Conservation (phyloP, 2,888 invertebrate species). For the Prosopocoilus inquinatus region DNA sequence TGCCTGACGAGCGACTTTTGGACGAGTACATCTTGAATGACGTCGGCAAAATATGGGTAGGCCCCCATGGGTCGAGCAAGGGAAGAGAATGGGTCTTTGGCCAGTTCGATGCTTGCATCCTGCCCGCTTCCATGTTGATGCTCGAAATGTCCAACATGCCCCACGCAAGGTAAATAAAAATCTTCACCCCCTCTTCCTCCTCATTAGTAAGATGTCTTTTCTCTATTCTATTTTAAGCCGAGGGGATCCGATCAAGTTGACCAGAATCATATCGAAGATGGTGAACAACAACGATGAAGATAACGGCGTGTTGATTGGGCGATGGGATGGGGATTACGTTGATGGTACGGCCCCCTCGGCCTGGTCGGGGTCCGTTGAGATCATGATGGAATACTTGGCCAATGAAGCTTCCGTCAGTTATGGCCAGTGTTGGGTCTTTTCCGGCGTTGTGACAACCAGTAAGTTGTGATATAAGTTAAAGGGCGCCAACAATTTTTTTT, state of each 20-base stretch:
- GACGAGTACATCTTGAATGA: constrained; percentile 79
- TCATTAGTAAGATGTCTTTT: not conserved
- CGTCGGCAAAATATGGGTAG: constrained; percentile 84
- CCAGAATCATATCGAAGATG: constrained; percentile 70
- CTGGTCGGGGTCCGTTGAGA: constrained; percentile 80
- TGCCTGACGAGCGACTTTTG: constrained; percentile 66
- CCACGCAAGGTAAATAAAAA: constrained; percentile 8
- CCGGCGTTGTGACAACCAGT: constrained; percentile 79
- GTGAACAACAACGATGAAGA: constrained; percentile 71
- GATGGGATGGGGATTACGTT: constrained; percentile 72
- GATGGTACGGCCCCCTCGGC: constrained; percentile 74
- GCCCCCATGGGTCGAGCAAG: constrained; percentile 66
- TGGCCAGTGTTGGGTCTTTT: constrained; percentile 88
- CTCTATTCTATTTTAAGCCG: constrained; percentile 43
- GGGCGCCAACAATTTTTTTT: no score
- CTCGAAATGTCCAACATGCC: constrained; percentile 65
- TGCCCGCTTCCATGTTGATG: constrained; percentile 70
- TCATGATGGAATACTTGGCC: constrained; percentile 68
- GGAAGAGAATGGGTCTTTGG: constrained; percentile 85
- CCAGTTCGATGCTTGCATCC: constrained; percentile 71
- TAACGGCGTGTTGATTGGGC: constrained; percentile 70
- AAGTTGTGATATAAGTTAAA: constrained; percentile 31
- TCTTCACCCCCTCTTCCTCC: no score
- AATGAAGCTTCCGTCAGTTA: constrained; percentile 68
- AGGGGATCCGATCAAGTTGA: constrained; percentile 69